Evolutionary conservation across 2,797 vertebrate species (phyloP), one percentile per base, ranked within the genome.

Genomic region (Notamacropus eugenii): DNA sequence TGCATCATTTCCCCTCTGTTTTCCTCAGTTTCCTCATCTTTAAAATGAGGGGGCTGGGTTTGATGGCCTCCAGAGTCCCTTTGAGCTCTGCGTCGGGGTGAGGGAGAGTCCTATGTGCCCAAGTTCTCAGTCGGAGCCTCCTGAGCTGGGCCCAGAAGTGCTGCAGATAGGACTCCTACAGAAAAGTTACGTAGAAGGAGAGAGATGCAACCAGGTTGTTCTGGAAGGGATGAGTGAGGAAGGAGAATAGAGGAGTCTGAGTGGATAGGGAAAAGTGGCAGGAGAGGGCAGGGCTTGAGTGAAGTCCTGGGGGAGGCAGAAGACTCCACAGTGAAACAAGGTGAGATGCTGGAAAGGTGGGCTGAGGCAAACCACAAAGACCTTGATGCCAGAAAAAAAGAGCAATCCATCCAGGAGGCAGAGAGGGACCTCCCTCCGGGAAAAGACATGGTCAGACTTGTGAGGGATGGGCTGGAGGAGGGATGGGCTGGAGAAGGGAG

Each of bases 331-430:
- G 62, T 0, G 90, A 40, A 90, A 94, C 91, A 96, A 92, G 28
- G 90, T 82, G 93, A 62, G 67, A 19, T 95, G 90, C 94, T 95
- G 27, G 94, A 94, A 6, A 92, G 90, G 9, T 3, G 40, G 40
- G 14, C 62, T 59, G 28, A 59, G 58, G 12, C 31, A 34, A 12
- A 4, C 59, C 1, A 2, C 34, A 40, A 12, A 40, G 34, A 2
- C 67, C n/a, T 82, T 3, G 67, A 27, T 27, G 40, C 40, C 74
- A 12, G 22, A 87, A 87, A 11, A 87, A 24, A 4, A 82, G 19
- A n/a, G 46, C 90, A 4, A 29, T 31, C 29, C 90, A 54, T 13
- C 52, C 12, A 54, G 90, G 31, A n/a, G 24, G 31, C 31, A 34
- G 59, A 14, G 59, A 59, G 58, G 58, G 58, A 34, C 59, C 14